A percentile compares a stretch with the other conserved stretches of the same genome.
Conservation (phyloP, 2,888 invertebrate species). For the Tetranychus piercei region DNA sequence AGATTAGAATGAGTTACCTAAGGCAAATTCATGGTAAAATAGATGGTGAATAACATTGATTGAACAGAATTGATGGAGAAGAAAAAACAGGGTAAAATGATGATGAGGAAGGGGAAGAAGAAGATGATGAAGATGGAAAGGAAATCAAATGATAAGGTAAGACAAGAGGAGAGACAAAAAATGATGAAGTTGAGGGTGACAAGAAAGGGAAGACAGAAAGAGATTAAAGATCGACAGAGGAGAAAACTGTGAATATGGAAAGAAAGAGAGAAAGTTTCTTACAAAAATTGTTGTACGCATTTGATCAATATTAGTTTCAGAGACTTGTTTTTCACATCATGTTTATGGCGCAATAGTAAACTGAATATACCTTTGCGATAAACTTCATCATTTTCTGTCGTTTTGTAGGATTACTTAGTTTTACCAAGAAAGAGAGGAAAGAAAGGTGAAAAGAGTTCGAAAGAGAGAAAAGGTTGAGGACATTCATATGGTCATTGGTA, state of each 20-base stretch:
- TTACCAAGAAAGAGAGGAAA: too few species aligned
- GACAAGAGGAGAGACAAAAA: not conserved
- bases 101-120: not conserved
- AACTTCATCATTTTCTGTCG: not conserved
- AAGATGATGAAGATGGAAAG: constrained; percentile 11
- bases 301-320: not conserved
- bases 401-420: not conserved
- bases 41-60: not conserved
- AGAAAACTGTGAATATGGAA: not conserved
- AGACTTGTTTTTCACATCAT: not conserved
- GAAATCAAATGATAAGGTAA: not conserved
- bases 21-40: not conserved
- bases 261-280: not conserved
- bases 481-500: not conserved
- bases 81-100: not conserved
- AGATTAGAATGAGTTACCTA: not conserved
- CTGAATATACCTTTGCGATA: not conserved
- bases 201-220: not conserved
- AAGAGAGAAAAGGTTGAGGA: not conserved
- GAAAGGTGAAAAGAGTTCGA: too few species aligned
- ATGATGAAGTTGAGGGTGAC: constrained; percentile 6
- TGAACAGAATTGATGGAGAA: constrained; percentile 1
- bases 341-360: not conserved
- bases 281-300: not conserved
- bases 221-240: not conserved